A percentile compares a stretch with the other conserved stretches of the same genome.
These are phyloP conservation scores for Uloborus plumipes DNA, from an alignment of 2,888 invertebrate genomes.

Conservation along the genomic window DNA sequence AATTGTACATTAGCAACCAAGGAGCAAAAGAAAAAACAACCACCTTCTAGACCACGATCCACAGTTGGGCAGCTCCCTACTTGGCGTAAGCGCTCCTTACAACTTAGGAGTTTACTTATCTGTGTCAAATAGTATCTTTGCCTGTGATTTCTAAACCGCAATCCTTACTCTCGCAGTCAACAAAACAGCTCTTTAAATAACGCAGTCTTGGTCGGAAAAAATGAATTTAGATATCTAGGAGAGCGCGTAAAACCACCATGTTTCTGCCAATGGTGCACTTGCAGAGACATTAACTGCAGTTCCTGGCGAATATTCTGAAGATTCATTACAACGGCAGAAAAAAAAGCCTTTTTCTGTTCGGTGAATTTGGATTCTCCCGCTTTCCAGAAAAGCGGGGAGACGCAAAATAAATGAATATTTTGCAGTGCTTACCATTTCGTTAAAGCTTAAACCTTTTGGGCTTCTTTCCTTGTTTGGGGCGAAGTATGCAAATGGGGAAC, in stretches of 20 bases:
- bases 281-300: constrained; percentile 47
- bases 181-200: neutral
- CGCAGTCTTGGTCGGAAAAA: neutral
- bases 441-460: constrained; percentile 40
- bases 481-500: constrained; percentile 49
- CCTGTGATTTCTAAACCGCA: neutral
- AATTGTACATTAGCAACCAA: too few relatives aligned
- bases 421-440: constrained; percentile 53
- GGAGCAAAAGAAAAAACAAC: too few relatives aligned
- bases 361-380: constrained; percentile 21
- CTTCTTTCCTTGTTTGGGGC: constrained; percentile 41
- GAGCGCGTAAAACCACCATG: constrained; percentile 3
- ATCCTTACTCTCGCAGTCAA: neutral
- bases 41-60: too few relatives aligned
- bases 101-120: too few relatives aligned
- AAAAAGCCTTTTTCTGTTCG: constrained; percentile 29
- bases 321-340: constrained; percentile 16
- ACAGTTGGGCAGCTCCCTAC: too few relatives aligned
- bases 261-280: constrained; percentile 10
- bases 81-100: too few relatives aligned
- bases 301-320: constrained; percentile 19
- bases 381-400: constrained; percentile 7
- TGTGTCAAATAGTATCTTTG: constrained; percentile 1
- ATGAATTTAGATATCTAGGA: constrained; percentile 3
- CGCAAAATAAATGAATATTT: constrained; percentile 55